Evolutionary conservation across 2,113 vertebrate genomes (phyloP), one percentile per base, ranked within the genome.

Genomic region (Variabilichromis moorii): DNA sequence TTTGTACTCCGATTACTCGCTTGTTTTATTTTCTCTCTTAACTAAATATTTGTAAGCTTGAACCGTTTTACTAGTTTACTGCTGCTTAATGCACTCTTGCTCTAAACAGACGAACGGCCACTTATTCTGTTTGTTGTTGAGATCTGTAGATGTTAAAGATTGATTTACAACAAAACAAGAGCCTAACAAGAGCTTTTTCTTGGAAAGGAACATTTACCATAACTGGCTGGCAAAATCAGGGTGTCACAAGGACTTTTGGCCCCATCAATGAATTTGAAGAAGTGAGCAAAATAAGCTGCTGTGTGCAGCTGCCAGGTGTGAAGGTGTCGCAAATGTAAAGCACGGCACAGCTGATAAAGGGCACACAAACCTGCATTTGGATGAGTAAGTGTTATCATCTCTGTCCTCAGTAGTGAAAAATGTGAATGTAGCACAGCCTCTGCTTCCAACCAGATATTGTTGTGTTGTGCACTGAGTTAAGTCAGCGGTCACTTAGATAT

Each of bases 371-470:
- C 68, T 59, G 88, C 7, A 16, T 55, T 26, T 8, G 35, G 79
- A 31, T 90, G 59, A 81, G 55, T 71, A 71, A 86, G 82, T 85
- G 78, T 88, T 81, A 80, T 90, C 86, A 76, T 19, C 68, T 83
- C 21, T 76, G 45, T 84, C 47, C 37, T 87, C 80, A 53, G 14
- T 7, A 21, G 33, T 66, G 35, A 79, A 83, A 82, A 10, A 8
- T 86, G 61, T 51, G 68, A 92, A 50, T 61, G 51, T 47, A 42
- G 26, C 63, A 87, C 57, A 8, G 6, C 42, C 16, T 28, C 33
- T 8, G 24, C 57, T 84, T 68, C 35, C 31, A 13, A 31, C 28
- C 16, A 66, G 50, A 85, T 88, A 31, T 88, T 84, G 76, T 54
- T 12, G 28, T 42, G 40, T 81, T 81, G 51, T 80, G 85, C 51